Base-by-base conservation (phyloP, 2,113 vertebrate species). In the Nerophis ophidion region DNA sequence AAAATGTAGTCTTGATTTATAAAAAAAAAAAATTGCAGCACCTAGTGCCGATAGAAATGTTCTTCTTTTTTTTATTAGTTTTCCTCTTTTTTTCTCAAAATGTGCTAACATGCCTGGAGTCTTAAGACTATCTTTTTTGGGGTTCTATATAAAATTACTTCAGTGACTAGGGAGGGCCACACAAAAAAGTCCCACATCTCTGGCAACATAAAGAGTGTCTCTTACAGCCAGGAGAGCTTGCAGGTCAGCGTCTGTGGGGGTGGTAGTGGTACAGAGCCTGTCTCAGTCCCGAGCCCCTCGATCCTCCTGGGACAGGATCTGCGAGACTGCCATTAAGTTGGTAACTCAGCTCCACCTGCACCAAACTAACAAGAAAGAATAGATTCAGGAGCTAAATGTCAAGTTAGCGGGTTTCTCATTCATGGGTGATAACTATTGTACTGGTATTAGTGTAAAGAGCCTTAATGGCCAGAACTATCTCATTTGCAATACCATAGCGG, bases 301-400 rank as follows among this genome's bases (percentile, higher is more conserved):
- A 15, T 66, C 86, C 36, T 89, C 88, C 0, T 80, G 75, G 38
- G 84, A 81, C 0, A 86, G 86, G 8, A 85, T 84, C 15, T 81
- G 63, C 82, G 75, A 15, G 76, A 80, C 70, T 1, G 79, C 62
- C 0, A 58, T 89, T 0, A 81, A 85, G 63, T n/a, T n/a, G 40
- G 80, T 70, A 48, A 86, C 89, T 0, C 84, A 91, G 83, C 81
- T 89, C 66, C 88, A 89, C 63, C 77, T 89, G 76, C 75, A 84
- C 0, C 88, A 86, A 58, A 71, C 72, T 65, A 87, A 84, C 6
- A 89, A 89, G 80, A 92, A 92, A 62, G 88, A 91, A 70, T 89
- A 89, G 70, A 90, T 91, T 90, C 91, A 92, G 64, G 86, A 89
- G 62, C 86, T 92, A 55, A 92, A 91, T 17, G 72, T 87, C 3